Conservation (phyloP, 2,113 vertebrate genomes). For the Vulpes lagopus region DNA sequence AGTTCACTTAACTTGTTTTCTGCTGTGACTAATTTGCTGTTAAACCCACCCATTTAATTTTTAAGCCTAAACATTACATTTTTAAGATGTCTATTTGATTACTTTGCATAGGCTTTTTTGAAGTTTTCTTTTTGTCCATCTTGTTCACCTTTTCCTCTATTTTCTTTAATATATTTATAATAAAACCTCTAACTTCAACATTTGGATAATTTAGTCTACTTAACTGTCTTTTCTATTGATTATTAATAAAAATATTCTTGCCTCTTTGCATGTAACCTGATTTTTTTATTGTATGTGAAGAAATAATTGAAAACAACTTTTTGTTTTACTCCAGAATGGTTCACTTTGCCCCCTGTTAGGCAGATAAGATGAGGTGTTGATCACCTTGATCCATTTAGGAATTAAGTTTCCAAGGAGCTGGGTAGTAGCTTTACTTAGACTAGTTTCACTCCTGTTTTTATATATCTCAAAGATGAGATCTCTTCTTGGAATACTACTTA, state of each 20-base stretch:
- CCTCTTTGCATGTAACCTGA: background rate
- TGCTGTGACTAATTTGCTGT: background rate
- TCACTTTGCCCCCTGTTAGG: background rate
- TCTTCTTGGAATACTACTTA: background rate
- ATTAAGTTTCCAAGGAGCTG: background rate
- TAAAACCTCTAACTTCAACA: background rate
- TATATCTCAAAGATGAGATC: background rate
- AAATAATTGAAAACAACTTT: background rate
- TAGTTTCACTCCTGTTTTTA: background rate
- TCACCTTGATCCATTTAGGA: background rate
- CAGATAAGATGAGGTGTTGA: background rate
- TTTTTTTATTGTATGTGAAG: background rate
- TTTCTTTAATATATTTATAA: background rate
- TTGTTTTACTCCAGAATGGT: background rate
- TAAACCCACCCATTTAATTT: background rate
- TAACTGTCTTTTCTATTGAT: background rate
- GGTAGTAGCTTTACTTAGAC: background rate
- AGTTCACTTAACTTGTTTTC: background rate
- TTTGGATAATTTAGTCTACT: background rate
- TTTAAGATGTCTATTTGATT: background rate
- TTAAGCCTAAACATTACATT: background rate
- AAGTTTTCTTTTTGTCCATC: background rate
- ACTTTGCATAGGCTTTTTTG: background rate
- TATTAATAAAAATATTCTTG: background rate
- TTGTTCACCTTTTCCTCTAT: background rate